Evolutionary conservation across 2,113 vertebrate species (phyloP), one percentile per base, ranked within the genome.

Genomic region (Pogona vitticeps): DNA sequence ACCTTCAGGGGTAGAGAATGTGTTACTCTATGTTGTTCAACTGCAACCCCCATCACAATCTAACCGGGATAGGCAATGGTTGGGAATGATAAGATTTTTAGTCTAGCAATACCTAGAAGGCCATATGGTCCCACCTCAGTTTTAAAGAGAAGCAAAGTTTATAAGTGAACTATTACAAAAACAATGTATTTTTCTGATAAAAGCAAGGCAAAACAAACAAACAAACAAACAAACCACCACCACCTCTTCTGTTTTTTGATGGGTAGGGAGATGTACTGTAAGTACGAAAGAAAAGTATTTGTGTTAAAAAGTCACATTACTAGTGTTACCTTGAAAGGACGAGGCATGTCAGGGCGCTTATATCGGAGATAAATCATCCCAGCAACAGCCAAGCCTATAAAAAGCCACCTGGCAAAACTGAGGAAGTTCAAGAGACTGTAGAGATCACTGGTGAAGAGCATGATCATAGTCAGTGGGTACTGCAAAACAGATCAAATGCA

Each of bases 321-420:
- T 12, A 88, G 94, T 90, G 92, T 96, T 93, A 99, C 99, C 98
- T 98, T 99, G 95, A 99, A 99, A 92, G 99, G 98, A 68, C 99
- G 98, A 90, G 95, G 98, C 94, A 99, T 97, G 93, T 98, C 97
- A 31, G 98, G 98, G 76, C 95, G 96, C 76, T 97, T 99, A 91
- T 98, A 98, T 93, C 98, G 95, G 77, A 99, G 96, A 96, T 98
- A 99, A 94, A 99, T 97, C 90, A 99, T 95, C 52, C 98, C 99
- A 65, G 98, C 93, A 59, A 99, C 98, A 36, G 97, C 98, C 70
- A 99, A 91, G 23, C 98, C 99, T 87, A 99, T 99, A 95, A 99
- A 99, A 88, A 99, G 95, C 98, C 98, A 99, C 80, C 99, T 97
- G 95, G 97, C 96, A 95, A 99, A 99, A 95, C 98, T 99, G 96